These are phyloP conservation scores for Paramisgurnus dabryanus DNA, from an alignment of 2,113 vertebrate genomes.

Conservation along the genomic window DNA sequence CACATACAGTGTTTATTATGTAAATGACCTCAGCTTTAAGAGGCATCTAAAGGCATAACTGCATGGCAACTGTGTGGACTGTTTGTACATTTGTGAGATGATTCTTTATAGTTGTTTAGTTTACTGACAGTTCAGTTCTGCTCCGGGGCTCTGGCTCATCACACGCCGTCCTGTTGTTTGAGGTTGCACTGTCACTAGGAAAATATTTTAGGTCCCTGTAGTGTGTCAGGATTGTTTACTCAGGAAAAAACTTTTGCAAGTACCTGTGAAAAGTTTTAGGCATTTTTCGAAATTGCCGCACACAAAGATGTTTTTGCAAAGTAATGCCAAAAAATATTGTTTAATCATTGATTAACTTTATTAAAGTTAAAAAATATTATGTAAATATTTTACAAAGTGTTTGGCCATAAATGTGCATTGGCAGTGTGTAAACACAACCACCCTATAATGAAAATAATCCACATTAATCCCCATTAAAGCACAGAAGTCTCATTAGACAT, in stretches of 20 bases:
- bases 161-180: constrained; percentile 31
- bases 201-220: constrained; percentile 8
- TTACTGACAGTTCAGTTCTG: constrained; percentile 31
- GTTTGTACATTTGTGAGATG: constrained; percentile 28
- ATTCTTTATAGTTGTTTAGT: neutral
- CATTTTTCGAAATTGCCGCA: no score
- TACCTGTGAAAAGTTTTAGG: no score
- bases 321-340: no score
- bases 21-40: neutral
- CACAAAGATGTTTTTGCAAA: no score
- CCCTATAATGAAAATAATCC: no score
- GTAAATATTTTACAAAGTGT: no score
- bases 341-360: no score
- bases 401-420: no score
- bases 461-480: no score
- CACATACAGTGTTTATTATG: neutral
- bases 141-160: neutral
- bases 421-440: no score
- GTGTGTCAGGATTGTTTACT: neutral
- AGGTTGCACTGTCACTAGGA: constrained; percentile 5
- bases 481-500: no score
- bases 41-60: neutral
- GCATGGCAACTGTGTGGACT: constrained; percentile 11
- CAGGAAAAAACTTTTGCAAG: neutral
- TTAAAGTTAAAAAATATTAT: no score